Conservation (phyloP, 2,888 invertebrate genomes). For the Hypercompe scribonia region DNA sequence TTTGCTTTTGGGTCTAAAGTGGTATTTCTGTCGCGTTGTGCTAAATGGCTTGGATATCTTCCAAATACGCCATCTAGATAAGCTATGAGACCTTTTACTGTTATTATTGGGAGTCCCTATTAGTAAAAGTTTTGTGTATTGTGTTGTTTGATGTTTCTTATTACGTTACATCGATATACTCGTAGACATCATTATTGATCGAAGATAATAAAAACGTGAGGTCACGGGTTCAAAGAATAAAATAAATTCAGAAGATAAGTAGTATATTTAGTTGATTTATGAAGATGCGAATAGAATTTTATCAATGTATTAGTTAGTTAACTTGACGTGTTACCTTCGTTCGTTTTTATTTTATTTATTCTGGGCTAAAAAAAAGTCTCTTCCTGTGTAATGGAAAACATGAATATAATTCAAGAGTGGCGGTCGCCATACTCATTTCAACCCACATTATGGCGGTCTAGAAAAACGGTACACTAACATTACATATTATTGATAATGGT, state of each 20-base stretch:
- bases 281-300: background rate
- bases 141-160: slow-evolving; percentile 52
- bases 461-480: background rate
- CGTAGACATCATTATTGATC: slow-evolving; percentile 1
- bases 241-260: background rate
- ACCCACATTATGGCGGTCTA: too few relatives aligned
- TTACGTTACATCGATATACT: slow-evolving; percentile 3
- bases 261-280: background rate
- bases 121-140: slow-evolving; percentile 61
- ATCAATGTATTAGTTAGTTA: background rate
- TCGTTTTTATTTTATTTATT: too few relatives aligned
- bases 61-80: slow-evolving; percentile 82
- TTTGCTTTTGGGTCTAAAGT: slow-evolving; percentile 77
- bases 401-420: too few relatives aligned
- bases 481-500: too few relatives aligned
- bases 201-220: background rate
- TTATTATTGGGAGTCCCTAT: slow-evolving; percentile 69
- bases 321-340: background rate
- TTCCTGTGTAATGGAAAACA: too few relatives aligned
- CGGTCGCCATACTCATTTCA: too few relatives aligned
- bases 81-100: slow-evolving; percentile 75
- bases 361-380: too few relatives aligned
- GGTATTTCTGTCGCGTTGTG: slow-evolving; percentile 74
- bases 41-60: slow-evolving; percentile 81
- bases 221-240: background rate